Conservation (phyloP, 2,797 vertebrate species). For the Anguilla megastoma region DNA sequence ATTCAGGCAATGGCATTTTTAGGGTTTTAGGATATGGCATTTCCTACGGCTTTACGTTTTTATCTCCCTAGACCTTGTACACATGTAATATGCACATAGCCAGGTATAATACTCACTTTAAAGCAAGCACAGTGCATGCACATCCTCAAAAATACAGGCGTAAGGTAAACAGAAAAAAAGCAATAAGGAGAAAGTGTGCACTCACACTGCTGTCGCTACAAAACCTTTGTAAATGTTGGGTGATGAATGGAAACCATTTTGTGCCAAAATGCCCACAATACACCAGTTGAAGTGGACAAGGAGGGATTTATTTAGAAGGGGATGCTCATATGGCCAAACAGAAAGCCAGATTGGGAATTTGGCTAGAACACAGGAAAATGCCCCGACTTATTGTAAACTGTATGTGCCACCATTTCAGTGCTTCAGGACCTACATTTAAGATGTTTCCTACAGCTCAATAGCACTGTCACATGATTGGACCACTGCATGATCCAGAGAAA, state of each 20-base stretch:
- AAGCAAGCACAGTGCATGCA: not conserved
- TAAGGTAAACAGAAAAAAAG: not conserved
- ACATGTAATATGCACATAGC: not conserved
- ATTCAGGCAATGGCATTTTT: not conserved
- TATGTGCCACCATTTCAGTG: not conserved
- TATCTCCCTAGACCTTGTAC: not conserved
- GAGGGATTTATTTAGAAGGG: not conserved
- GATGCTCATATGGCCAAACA: not conserved
- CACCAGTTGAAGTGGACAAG: not conserved
- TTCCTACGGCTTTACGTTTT: not conserved
- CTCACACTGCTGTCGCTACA: not conserved
- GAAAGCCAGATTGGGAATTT: not conserved
- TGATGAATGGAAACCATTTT: not conserved
- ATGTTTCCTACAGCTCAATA: not conserved
- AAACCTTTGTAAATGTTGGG: constrained; percentile 1
- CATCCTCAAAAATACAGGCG: not conserved
- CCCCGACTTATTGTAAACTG: not conserved
- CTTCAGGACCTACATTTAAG: not conserved
- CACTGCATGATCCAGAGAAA: not conserved
- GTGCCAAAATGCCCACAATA: not conserved
- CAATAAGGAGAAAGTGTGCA: not conserved
- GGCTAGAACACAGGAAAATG: not conserved
- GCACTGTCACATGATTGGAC: not conserved
- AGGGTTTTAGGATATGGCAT: not conserved
- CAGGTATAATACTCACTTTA: not conserved